Conservation (phyloP, 2,888 invertebrate species). For the Tupiocoris notatus region DNA sequence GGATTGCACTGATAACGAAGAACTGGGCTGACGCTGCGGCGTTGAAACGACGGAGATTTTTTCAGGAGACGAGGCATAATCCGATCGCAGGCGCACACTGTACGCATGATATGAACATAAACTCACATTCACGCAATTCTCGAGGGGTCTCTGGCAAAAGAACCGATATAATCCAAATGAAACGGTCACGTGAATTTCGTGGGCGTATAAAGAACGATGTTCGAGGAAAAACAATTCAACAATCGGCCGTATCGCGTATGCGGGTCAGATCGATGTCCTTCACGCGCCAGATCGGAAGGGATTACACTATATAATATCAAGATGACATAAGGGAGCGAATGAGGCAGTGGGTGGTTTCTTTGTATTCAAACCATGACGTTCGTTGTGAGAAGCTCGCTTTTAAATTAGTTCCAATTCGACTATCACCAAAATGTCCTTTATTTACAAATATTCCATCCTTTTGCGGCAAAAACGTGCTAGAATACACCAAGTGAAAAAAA, state of each 20-base stretch:
- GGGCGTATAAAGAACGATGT: neutral
- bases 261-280: neutral
- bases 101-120: neutral
- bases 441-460: too few species aligned
- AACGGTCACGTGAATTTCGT: neutral
- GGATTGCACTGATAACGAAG: neutral
- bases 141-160: neutral
- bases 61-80: too few species aligned
- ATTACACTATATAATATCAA: too few species aligned
- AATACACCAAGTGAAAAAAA: too few species aligned
- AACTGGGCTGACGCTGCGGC: neutral
- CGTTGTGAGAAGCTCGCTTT: too few species aligned
- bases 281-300: too few species aligned
- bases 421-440: too few species aligned
- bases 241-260: neutral
- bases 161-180: neutral
- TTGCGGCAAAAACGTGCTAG: too few species aligned
- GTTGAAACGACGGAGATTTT: neutral
- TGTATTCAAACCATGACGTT: too few species aligned
- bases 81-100: neutral
- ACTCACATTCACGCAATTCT: neutral
- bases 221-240: neutral
- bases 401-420: too few species aligned
- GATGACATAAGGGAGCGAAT: too few species aligned
- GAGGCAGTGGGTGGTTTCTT: too few species aligned